phyloP scores from a whole-genome alignment of 2,888 invertebrate genomes.

The Polymixis lichenea region DNA sequence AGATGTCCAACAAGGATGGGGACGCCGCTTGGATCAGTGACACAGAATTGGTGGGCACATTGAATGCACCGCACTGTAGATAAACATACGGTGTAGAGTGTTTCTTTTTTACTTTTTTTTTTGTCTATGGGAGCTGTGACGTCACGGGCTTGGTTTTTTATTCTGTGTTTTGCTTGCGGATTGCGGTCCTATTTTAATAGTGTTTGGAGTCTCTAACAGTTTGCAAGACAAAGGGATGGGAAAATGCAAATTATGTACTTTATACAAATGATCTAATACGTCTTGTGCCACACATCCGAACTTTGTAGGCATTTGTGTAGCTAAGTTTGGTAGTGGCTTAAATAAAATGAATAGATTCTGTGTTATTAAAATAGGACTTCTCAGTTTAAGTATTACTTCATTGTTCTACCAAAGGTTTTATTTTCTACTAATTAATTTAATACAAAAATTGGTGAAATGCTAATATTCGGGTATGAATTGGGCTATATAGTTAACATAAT shows the following conservation, averaged over 20 bases:
- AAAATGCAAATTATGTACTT: neutral
- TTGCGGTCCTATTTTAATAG: constrained; percentile 26
- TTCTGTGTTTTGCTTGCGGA: constrained; percentile 29
- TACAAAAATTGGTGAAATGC: no score
- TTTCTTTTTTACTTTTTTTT: constrained; percentile 64
- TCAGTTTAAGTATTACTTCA: neutral
- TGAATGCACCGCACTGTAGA: constrained; percentile 73
- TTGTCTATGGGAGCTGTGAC: constrained; percentile 48
- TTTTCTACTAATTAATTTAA: no score
- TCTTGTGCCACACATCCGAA: neutral
- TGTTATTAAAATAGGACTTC: constrained; percentile 14
- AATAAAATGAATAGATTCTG: neutral
- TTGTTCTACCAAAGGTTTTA: neutral
- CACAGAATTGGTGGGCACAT: constrained; percentile 87
- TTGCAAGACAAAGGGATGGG: neutral
- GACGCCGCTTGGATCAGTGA: constrained; percentile 88
- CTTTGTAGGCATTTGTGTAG: neutral
- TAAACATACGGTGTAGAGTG: constrained; percentile 71
- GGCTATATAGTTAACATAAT: neutral
- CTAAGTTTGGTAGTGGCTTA: no score
- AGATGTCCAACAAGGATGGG: constrained; percentile 87
- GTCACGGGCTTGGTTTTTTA: constrained; percentile 42
- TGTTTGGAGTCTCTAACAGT: neutral
- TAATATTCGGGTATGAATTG: neutral
- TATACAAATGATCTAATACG: neutral